Conservation (phyloP, 2,113 vertebrate genomes). For the Ammodytes dubius region DNA sequence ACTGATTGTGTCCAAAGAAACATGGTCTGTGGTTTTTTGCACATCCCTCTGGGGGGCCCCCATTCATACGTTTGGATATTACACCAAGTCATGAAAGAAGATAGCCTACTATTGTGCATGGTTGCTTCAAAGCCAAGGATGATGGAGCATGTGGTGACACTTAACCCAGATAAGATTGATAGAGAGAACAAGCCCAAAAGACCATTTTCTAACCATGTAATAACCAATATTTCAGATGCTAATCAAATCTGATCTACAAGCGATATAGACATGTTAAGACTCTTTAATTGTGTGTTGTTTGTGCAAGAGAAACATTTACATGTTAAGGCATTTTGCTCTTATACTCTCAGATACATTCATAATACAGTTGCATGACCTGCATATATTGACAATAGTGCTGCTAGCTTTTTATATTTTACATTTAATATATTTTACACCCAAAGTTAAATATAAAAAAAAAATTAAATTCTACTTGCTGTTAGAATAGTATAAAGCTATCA, state of each 20-base stretch:
- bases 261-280: background rate
- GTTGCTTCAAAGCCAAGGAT: conserved; percentile 3
- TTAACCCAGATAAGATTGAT: background rate
- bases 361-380: conserved; percentile 31
- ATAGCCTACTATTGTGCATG: conserved; percentile 34
- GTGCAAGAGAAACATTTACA: conserved; percentile 39
- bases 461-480: background rate
- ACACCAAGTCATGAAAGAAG: conserved; percentile 48
- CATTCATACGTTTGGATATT: conserved; percentile 50
- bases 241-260: background rate
- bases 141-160: conserved; percentile 1
- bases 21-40: conserved; percentile 44
- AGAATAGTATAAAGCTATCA: background rate
- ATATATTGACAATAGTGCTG: conserved; percentile 8
- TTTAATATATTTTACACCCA: conserved; percentile 4
- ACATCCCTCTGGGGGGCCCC: conserved; percentile 44
- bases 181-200: background rate
- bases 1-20: conserved; percentile 37
- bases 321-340: conserved; percentile 17
- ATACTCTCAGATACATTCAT: conserved; percentile 29
- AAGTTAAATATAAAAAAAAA: background rate
- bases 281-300: conserved; percentile 35
- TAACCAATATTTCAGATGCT: background rate
- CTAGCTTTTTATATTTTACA: background rate
- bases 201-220: background rate